A percentile compares a stretch with the other conserved stretches of the same genome.
These are phyloP conservation scores for Eutrigla gurnardus DNA, from an alignment of 2,797 vertebrate species.

Conservation along the genomic window DNA sequence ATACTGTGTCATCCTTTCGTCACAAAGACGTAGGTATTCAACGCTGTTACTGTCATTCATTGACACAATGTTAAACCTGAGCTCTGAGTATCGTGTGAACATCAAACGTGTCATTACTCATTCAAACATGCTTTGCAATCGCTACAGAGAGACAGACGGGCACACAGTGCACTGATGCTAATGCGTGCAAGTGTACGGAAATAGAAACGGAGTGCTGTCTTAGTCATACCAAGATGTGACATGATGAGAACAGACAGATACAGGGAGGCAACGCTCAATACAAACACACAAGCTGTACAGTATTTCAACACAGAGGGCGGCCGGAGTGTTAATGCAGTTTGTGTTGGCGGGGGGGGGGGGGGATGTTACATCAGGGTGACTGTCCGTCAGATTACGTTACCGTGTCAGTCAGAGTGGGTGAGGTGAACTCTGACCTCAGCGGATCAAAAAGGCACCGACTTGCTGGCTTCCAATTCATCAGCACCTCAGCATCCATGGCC, in stretches of 20 bases:
- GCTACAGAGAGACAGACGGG: slow-evolving; percentile 54
- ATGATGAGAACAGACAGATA: slow-evolving; percentile 70
- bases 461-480: slow-evolving; percentile 24
- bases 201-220: slow-evolving; percentile 63
- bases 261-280: slow-evolving; percentile 67
- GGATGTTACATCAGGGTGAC: slow-evolving; percentile 26
- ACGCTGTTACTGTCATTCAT: slow-evolving; percentile 14
- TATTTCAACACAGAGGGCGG: slow-evolving; percentile 47
- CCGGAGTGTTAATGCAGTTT: slow-evolving; percentile 55
- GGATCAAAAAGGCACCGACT: slow-evolving; percentile 31
- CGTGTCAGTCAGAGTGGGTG: slow-evolving; percentile 15
- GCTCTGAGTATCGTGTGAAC: slow-evolving; percentile 43
- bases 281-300: slow-evolving; percentile 62
- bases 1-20: neutral
- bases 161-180: slow-evolving; percentile 64
- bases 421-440: slow-evolving; percentile 44
- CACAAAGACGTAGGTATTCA: slow-evolving; percentile 16
- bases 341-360: slow-evolving; percentile 29
- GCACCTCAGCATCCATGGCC: neutral
- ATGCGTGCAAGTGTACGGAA: slow-evolving; percentile 64
- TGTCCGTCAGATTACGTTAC: slow-evolving; percentile 31
- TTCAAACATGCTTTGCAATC: slow-evolving; percentile 44
- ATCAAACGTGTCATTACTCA: slow-evolving; percentile 63
- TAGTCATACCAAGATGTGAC: slow-evolving; percentile 71
- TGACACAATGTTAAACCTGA: slow-evolving; percentile 50